A percentile compares a stretch with the other conserved stretches of the same genome.
Conservation (phyloP, 2,888 invertebrate genomes). For the Mythimna vitellina region DNA sequence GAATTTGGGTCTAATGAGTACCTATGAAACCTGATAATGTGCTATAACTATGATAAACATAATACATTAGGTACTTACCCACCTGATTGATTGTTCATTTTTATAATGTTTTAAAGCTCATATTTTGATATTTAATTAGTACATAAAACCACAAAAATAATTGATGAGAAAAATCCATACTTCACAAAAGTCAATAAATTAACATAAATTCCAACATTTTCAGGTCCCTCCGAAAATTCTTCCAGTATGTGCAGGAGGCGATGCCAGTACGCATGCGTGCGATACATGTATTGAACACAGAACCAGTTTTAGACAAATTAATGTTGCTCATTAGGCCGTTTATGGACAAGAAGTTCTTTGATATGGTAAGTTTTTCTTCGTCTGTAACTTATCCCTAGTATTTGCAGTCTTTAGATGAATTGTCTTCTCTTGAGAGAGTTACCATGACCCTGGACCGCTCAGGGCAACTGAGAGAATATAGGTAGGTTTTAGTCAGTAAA, state of each 20-base stretch:
- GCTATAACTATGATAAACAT: background rate
- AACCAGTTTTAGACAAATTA: conserved; percentile 90
- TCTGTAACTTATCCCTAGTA: background rate
- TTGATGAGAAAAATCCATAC: too few relatives aligned
- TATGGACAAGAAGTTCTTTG: conserved; percentile 90
- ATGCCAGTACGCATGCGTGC: conserved; percentile 92
- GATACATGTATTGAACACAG: conserved; percentile 92
- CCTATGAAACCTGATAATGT: background rate
- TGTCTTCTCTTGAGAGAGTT: too few relatives aligned
- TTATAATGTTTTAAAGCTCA: background rate
- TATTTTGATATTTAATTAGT: background rate
- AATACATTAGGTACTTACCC: background rate
- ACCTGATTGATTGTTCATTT: background rate
- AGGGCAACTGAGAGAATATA: too few relatives aligned
- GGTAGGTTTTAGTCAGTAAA: too few relatives aligned
- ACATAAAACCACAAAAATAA: background rate
- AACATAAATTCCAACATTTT: conserved; percentile 55
- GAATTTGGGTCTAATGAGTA: background rate
- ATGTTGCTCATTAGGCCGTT: conserved; percentile 91
- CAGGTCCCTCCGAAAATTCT: conserved; percentile 91
- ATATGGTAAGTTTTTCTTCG: conserved; percentile 80
- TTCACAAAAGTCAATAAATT: background rate
- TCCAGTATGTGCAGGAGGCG: conserved; percentile 93
- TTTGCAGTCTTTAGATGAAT: background rate
- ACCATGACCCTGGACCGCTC: too few relatives aligned